phyloP scores from a whole-genome alignment of 2,797 vertebrate species.

The Parauchenoglanis punctatus region DNA sequence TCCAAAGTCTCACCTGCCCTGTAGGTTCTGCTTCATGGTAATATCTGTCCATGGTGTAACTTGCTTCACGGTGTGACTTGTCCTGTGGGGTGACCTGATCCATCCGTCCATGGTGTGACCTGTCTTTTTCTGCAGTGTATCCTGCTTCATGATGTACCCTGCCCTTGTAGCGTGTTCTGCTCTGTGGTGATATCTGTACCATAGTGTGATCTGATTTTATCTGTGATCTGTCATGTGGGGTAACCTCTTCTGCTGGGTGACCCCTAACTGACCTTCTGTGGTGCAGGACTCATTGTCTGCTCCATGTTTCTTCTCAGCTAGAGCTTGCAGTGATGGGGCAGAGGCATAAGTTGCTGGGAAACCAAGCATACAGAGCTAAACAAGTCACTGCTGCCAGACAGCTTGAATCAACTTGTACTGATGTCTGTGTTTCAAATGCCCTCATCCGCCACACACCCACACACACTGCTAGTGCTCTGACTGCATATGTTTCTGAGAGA shows the following conservation, averaged over 20 bases:
- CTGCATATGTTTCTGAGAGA: conserved; percentile 55
- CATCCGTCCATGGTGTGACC: too few species aligned
- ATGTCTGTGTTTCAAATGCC: conserved; percentile 46
- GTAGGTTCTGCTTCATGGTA: neutral
- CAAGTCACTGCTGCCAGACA: conserved; percentile 55
- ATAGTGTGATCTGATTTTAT: neutral
- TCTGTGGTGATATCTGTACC: neutral
- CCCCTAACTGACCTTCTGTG: conserved; percentile 42
- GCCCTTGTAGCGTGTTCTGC: neutral
- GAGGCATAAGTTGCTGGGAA: conserved; percentile 48
- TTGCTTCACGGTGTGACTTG: neutral
- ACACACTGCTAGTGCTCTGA: conserved; percentile 40
- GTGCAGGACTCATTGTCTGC: conserved; percentile 29
- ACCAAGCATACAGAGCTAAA: conserved; percentile 51
- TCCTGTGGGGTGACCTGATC: neutral
- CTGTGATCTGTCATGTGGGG: neutral
- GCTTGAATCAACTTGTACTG: conserved; percentile 54
- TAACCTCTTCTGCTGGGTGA: conserved; percentile 9
- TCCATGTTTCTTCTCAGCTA: conserved; percentile 41
- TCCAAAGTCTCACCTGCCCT: neutral
- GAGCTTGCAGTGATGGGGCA: conserved; percentile 34
- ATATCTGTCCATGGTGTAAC: neutral
- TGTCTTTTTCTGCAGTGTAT: neutral
- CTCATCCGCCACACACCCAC: conserved; percentile 23
- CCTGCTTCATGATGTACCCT: neutral